Conservation (phyloP, 2,797 vertebrate genomes). For the Diplodus puntazzo region DNA sequence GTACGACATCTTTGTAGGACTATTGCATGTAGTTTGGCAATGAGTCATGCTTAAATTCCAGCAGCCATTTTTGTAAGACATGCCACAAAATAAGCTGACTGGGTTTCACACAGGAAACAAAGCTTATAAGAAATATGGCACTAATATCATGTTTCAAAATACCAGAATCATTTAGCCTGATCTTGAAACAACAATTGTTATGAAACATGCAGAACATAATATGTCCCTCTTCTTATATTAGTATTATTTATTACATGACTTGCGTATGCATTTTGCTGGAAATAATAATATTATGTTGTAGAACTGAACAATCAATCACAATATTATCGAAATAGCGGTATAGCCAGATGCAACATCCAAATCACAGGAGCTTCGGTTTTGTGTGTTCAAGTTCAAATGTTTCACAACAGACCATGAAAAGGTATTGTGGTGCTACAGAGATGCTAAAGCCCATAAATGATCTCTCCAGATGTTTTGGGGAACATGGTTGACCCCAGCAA, state of each 20-base stretch:
- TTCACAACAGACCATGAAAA: too few relatives aligned
- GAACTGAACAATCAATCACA: too few relatives aligned
- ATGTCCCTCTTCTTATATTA: background rate
- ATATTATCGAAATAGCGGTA: too few relatives aligned
- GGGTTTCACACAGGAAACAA: background rate
- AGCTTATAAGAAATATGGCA: too few relatives aligned
- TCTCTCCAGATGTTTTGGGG: too few relatives aligned
- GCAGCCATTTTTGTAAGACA: constrained; percentile 1
- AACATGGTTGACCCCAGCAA: too few relatives aligned
- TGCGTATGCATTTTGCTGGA: background rate
- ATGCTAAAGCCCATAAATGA: too few relatives aligned
- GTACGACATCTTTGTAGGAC: background rate
- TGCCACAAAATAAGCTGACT: background rate
- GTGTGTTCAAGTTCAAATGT: too few relatives aligned
- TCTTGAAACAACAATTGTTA: background rate
- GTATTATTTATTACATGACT: background rate
- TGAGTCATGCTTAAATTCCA: constrained; percentile 1
- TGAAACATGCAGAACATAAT: background rate
- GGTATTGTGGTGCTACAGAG: too few relatives aligned
- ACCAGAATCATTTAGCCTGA: background rate
- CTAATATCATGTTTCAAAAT: background rate
- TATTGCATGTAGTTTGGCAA: background rate
- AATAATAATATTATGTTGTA: background rate
- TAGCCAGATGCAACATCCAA: too few relatives aligned
- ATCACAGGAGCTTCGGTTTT: too few relatives aligned